Conservation (phyloP, 37 sponge, comb jelly and placozoan genomes). For the Spongilla lacustris region DNA sequence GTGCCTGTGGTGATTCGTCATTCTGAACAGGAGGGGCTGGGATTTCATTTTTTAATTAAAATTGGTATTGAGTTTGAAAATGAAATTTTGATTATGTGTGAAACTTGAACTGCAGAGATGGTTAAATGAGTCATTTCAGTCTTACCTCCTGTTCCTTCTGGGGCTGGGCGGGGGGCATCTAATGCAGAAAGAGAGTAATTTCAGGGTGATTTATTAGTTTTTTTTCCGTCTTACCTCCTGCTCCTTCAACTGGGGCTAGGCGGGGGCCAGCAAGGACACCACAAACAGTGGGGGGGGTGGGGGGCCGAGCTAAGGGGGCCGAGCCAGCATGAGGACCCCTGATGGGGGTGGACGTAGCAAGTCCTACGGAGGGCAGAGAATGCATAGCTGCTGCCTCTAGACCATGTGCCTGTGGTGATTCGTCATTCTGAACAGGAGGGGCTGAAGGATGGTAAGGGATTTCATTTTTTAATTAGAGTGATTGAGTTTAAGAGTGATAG, state of each 20-base stretch:
- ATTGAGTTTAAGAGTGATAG: neutral
- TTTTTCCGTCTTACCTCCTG: neutral
- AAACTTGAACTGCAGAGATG: neutral
- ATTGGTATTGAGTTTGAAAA: neutral
- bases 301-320: too few species aligned
- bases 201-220: too few species aligned
- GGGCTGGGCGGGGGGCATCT: too few species aligned
- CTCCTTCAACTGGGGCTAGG: neutral
- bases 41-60: conserved; percentile 1
- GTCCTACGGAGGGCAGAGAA: neutral
- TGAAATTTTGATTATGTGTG: neutral
- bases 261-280: too few species aligned
- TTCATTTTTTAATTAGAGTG: neutral
- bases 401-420: too few species aligned
- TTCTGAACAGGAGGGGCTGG: too few species aligned
- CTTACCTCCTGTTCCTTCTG: neutral
- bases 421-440: neutral
- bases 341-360: neutral
- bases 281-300: too few species aligned
- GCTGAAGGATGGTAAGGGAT: neutral
- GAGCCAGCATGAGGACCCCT: neutral
- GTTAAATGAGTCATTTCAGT: conserved; percentile 1
- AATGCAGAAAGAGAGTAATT: too few species aligned
- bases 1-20: neutral
- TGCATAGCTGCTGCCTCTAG: neutral